phyloP scores from a whole-genome alignment of 2,797 vertebrate species.

The Sardinella longiceps region DNA sequence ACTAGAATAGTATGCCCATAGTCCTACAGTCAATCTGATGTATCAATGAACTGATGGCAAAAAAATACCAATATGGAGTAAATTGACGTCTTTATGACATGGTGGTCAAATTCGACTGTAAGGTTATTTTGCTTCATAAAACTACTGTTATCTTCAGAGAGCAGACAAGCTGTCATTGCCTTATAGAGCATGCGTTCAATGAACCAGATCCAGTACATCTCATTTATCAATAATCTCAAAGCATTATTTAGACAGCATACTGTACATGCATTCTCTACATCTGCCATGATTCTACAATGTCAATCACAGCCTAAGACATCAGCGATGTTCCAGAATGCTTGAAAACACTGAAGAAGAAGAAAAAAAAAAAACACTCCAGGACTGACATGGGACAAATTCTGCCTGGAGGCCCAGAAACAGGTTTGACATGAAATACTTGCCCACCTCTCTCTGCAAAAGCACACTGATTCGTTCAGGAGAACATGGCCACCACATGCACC shows the following conservation, averaged over 20 bases:
- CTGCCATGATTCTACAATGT: not conserved
- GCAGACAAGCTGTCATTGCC: not conserved
- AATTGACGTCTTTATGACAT: not conserved
- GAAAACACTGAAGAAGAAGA: not conserved
- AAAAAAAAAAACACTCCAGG: too few species aligned
- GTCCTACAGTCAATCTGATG: not conserved
- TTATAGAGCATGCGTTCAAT: not conserved
- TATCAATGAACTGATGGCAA: not conserved
- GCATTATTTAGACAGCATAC: not conserved
- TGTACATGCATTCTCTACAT: not conserved
- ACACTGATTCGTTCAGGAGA: not conserved
- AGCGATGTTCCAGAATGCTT: not conserved
- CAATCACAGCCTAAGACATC: not conserved
- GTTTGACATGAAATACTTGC: not conserved
- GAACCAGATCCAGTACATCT: not conserved
- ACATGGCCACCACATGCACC: not conserved
- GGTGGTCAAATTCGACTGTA: not conserved
- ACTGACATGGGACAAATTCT: not conserved
- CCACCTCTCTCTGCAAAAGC: not conserved
- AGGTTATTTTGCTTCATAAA: not conserved
- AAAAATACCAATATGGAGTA: not conserved
- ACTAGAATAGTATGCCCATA: too few species aligned
- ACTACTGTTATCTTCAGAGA: not conserved
- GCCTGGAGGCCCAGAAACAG: slow-evolving; percentile 12
- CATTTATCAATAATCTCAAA: not conserved